phyloP scores from a whole-genome alignment of 2,113 vertebrate genomes.

The Notechis scutatus region DNA sequence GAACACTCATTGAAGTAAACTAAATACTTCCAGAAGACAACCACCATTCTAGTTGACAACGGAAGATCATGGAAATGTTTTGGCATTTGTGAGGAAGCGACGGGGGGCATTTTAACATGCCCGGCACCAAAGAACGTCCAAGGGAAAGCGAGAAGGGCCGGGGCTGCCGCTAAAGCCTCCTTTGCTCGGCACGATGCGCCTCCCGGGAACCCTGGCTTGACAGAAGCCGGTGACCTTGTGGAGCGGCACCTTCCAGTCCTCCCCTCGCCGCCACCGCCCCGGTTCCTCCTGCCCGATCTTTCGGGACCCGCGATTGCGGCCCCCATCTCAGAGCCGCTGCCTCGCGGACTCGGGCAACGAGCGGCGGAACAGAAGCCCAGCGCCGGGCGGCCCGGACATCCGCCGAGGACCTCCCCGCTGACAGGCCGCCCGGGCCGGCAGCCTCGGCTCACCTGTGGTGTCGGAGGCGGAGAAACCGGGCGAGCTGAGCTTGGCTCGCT shows the following conservation, averaged over 20 bases:
- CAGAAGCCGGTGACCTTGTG: background rate
- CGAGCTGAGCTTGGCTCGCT: slow-evolving; percentile 88
- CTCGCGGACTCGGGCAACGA: background rate
- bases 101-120: background rate
- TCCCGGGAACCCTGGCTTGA: background rate
- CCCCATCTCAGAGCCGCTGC: background rate
- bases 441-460: slow-evolving; percentile 77
- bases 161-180: background rate
- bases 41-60: background rate
- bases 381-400: background rate
- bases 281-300: background rate
- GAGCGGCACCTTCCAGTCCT: background rate
- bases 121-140: background rate
- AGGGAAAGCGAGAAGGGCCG: background rate
- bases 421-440: background rate
- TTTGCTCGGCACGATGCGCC: background rate
- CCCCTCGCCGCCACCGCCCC: background rate
- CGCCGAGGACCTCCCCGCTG: background rate
- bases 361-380: background rate
- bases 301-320: background rate
- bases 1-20: background rate
- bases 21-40: background rate
- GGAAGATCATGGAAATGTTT: background rate
- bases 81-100: background rate
- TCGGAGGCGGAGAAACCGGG: slow-evolving; percentile 83